Conservation (phyloP, 2,113 vertebrate genomes). For the Anoura caudifer region DNA sequence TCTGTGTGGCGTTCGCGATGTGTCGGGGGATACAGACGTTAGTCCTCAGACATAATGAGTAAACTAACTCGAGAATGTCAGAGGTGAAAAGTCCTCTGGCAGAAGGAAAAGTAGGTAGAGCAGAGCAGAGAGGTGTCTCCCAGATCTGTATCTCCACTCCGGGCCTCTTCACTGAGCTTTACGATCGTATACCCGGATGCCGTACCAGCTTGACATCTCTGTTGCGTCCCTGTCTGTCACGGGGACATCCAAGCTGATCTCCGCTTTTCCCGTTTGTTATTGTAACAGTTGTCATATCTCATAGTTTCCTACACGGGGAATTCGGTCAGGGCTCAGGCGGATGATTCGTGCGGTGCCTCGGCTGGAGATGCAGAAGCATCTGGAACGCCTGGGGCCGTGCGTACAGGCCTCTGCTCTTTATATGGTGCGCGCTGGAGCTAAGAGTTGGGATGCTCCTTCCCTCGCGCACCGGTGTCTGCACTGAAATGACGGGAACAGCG, state of each 20-base stretch:
- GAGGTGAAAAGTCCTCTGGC: not conserved
- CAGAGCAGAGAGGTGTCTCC: not conserved
- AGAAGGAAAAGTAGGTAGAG: not conserved
- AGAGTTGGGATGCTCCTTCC: not conserved
- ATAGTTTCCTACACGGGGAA: not conserved
- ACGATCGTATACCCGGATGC: not conserved
- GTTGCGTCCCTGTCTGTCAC: not conserved
- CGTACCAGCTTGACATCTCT: not conserved
- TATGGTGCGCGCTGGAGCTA: not conserved
- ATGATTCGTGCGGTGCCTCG: not conserved
- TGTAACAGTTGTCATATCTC: not conserved
- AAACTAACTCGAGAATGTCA: not conserved
- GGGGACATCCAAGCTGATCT: not conserved
- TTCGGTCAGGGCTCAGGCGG: not conserved
- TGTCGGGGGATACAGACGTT: not conserved
- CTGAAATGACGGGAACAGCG: not conserved
- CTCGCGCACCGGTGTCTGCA: not conserved
- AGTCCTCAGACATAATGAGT: not conserved
- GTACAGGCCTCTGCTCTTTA: not conserved
- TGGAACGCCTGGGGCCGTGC: not conserved
- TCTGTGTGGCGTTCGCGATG: not conserved
- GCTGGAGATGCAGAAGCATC: not conserved
- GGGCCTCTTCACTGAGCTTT: not conserved
- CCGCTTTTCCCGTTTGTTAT: not conserved
- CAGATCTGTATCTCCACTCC: not conserved